Evolutionary conservation across 1,140 invertebrate species (phyloP).

Genomic region (Leptestheria dahalacensis): DNA sequence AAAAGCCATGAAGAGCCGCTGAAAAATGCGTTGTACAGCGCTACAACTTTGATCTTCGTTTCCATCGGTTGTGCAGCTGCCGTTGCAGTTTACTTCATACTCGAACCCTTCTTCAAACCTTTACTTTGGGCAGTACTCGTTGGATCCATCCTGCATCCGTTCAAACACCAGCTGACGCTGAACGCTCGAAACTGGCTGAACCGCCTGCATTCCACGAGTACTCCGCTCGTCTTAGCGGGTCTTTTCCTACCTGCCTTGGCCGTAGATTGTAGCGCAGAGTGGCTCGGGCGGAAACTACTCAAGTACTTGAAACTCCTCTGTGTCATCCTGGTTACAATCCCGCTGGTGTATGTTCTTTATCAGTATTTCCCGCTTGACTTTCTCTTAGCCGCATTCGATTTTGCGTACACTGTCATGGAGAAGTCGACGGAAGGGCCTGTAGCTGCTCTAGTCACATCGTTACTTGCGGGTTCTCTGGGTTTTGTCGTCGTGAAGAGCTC

Average conservation of each 20-base stretch:
- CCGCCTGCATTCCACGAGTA: constrained; percentile 29
- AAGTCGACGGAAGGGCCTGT: neutral
- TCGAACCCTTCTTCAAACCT: constrained; percentile 81
- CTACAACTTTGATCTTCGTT: constrained; percentile 53
- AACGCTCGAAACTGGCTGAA: constrained; percentile 27
- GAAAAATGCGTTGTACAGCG: constrained; percentile 74
- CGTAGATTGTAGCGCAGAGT: constrained; percentile 50
- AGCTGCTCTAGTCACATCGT: neutral
- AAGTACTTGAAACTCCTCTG: constrained; percentile 22
- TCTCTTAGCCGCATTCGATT: neutral
- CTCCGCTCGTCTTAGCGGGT: constrained; percentile 45
- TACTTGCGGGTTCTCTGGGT: neutral
- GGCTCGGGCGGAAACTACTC: constrained; percentile 37
- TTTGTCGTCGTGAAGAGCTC: neutral
- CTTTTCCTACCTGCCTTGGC: constrained; percentile 53
- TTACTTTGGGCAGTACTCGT: constrained; percentile 85
- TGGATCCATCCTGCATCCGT: constrained; percentile 74
- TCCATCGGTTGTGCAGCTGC: constrained; percentile 46
- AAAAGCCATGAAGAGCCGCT: constrained; percentile 60
- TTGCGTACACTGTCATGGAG: neutral
- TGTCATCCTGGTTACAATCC: constrained; percentile 22
- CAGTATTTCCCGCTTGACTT: constrained; percentile 20
- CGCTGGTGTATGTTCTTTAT: constrained; percentile 28
- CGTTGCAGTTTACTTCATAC: constrained; percentile 63
- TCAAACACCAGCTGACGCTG: constrained; percentile 61